Base-by-base conservation (phyloP, 30 jellyfish, hydroid and myxozoan genomes). In the Calvadosia cruxmelitensis region DNA sequence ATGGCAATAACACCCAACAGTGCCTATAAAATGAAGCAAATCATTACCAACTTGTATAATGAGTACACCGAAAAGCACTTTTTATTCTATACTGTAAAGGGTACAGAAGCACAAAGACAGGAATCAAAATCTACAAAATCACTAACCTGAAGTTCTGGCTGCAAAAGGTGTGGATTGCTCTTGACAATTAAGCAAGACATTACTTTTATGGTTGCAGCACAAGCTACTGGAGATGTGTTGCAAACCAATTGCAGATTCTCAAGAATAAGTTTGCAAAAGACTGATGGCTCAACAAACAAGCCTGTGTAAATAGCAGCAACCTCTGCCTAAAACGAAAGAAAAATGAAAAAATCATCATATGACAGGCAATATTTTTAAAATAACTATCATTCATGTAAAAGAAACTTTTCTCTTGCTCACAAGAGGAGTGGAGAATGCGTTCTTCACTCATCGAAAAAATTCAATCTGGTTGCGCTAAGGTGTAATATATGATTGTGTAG, bases 211-310 rank as follows among this genome's bases (percentile, higher is more conserved):
- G 84, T 72, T 26, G 78, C 64, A 27, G 92, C 33, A 50, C 82
- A 69, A 1, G 94, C 76, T 24, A 1, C 29, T 49, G 92, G 5
- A 0, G 94, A 74, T 5, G 86, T 31, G 1, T 76, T 33, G 2
- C 79, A 69, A 3, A 69, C 87, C 3, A 80, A 1, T 34, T 80
- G 78, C 27, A 87, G 63, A 49, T 79, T 93, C 2, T 84, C 81
- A 32, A 79, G 33, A 1, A 80, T 75, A 1, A 87, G 78, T 30
- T 80, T 80, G 66, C 80, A 75, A 63, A 75, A 80, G 16, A 80
- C 85, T 33, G 84, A 20, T 25, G 96, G 94, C 49, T 76, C 96
- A 29, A 87, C 96, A 53, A 30, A 87, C 64, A 79, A 33, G 3
- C 96, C 96, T 49, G 72, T 68, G 20, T 42, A 5, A 42, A 10